Evolutionary conservation across 30 jellyfish, hydroid and myxozoan species (phyloP), one percentile per base, ranked within the genome.

Genomic region (Turritopsis dohrnii): DNA sequence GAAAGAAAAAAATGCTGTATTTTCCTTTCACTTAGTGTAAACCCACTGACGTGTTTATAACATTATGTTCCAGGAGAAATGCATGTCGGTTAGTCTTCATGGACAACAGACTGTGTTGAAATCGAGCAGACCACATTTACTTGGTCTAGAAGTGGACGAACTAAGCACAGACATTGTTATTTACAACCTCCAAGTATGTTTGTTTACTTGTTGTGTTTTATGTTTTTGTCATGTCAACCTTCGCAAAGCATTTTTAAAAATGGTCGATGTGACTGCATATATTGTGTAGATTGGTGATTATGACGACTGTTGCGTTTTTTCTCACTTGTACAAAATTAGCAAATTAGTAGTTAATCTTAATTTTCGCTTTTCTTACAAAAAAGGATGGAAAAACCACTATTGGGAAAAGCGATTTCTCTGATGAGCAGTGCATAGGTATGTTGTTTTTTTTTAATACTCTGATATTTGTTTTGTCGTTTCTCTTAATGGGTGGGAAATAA

Each of bases 41-140:
- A n/a, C n/a, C n/a, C n/a, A n/a, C n/a, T n/a, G n/a, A n/a, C n/a
- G n/a, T n/a, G n/a, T n/a, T n/a, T n/a, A n/a, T n/a, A n/a, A n/a
- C n/a, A n/a, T n/a, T n/a, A n/a, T n/a, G n/a, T n/a, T n/a, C 21
- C 29, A 94, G 99, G 99, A 88, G 65, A 86, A 88, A 74, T 86
- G 92, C 25, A 52, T 94, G 84, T 82, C 84, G 27, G 69, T 94
- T 86, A 73, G 90, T 28, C 66, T 88, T 24, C 84, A 87, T 28
- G 99, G 99, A n/a, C 82, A 91, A 16, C 99, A 89, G 66, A 94
- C 96, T 0, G 83, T 94, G 85, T 89, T 94, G 82, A 84, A 90
- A 53, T 88, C 99, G 1, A 92, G 83, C 27, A 94, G 85, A 75
- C 96, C 96, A 0, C 99, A 94, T 83, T 80, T 94, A 5, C 96